Percentiles rank a stretch among this genome's conserved stretches.
Conservation (phyloP, 2,797 vertebrate genomes). For the Alca torda region DNA sequence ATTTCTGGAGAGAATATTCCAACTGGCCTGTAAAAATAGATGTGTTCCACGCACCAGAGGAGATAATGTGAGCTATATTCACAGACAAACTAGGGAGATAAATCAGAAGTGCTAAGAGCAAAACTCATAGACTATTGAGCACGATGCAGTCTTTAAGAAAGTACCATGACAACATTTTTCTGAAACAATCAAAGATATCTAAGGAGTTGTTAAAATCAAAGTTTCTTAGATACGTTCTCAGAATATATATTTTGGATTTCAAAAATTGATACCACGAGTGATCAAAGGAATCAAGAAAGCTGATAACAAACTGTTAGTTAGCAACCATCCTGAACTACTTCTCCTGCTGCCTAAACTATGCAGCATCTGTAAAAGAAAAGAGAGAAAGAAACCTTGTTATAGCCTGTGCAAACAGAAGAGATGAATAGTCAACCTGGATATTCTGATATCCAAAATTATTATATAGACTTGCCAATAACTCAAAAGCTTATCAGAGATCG, state of each 20-base stretch:
- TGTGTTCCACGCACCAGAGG: neutral
- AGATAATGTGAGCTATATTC: neutral
- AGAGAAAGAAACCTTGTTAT: neutral
- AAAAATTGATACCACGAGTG: neutral
- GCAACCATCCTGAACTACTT: neutral
- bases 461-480: neutral
- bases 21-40: neutral
- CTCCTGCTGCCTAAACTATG: neutral
- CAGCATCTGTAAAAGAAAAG: neutral
- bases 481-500: neutral
- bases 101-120: neutral
- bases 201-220: neutral
- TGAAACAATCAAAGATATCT: neutral
- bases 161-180: neutral
- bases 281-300: neutral
- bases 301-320: neutral
- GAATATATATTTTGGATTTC: neutral
- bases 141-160: neutral
- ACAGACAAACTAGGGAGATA: neutral
- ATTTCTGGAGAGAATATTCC: neutral
- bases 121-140: neutral
- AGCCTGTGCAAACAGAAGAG: neutral
- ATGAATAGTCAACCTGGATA: neutral
- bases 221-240: neutral
- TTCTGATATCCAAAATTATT: neutral